Evolutionary conservation across 2,113 vertebrate genomes (phyloP), one percentile per base, ranked within the genome.

Genomic region (Zapornia atra): DNA sequence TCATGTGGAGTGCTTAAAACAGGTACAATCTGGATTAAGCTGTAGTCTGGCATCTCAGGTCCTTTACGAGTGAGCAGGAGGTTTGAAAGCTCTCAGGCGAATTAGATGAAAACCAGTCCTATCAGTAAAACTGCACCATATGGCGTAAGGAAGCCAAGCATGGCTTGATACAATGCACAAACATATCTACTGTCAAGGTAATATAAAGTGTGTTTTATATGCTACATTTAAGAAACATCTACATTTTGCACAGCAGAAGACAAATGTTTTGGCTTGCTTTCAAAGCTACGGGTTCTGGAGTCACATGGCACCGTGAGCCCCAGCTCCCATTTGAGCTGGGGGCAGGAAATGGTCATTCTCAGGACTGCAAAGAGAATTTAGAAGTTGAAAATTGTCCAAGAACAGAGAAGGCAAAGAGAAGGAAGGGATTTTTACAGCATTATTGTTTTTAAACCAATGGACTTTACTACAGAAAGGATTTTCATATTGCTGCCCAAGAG

Each of bases 81-180:
- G 31, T 50, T 76, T 93, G 82, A 87, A 94, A 71, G 42, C 26
- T 76, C 92, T 86, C 80, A 76, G 61, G 31, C 70, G 76, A 91
- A 92, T 82, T 33, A 82, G 17, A 57, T 61, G 46, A 70, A 93
- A 95, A 89, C 36, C 53, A 79, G 53, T 81, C 36, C 36, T 72
- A 40, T 71, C 72, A 83, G 51, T 77, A 86, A 89, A 91, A 25
- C 34, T 69, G 8, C 26, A 63, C 50, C 61, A 57, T 34, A 24
- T 42, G 38, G 36, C 54, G 46, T 7, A 46, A 66, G 29, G 63
- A 92, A 91, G n/a, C 22, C 36, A 46, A 92, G 22, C 28, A 42
- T 54, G 69, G 19, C 28, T 66, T 82, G 57, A 63, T 79, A 76
- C 2, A 12, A 50, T 54, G 36, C 53, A 73, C 61, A 96, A 85